Evolutionary conservation across 2,797 vertebrate genomes (phyloP), one percentile per base, ranked within the genome.

Genomic region (Apogon hyalosoma): DNA sequence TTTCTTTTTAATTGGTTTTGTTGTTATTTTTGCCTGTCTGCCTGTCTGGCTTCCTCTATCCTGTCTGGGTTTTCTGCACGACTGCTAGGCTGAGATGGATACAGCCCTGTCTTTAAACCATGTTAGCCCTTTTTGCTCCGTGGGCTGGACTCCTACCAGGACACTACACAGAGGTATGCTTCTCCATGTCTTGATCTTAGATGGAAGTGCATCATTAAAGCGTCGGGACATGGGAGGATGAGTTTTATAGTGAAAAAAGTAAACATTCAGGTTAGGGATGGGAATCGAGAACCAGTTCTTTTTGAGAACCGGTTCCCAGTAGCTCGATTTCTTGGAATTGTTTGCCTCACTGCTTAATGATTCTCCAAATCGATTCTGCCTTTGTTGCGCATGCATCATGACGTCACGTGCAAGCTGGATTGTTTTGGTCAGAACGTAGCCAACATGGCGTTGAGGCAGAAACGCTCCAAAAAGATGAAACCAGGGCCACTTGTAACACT

Each of bases 1-100:
- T 66, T 74, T 33, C 16, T 48, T 67, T 73, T 69, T 79, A 82
- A 83, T 84, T 86, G 83, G 49, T 56, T 70, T 73, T 65, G 70
- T 82, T 74, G 80, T 77, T 81, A 38, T 69, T 69, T 61, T 46
- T 4, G 19, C 15, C 62, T 55, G 52, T 74, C 53, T 68, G 39
- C 13, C 62, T 49, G 53, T 75, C 53, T 77, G 61, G 33, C 54
- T 69, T 36, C 41, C n/a, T 72, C 52, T 43, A 24, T 55, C 47
- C 18, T 47, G 28, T 76, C 66, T 67, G 41, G 53, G 9, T 78
- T 58, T 68, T 52, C 15, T 62, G 14, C 18, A 51, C n/a, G 10
- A n/a, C 41, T 74, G 60, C 33, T 56, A 64, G 52, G 21, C 69
- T 55, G 31, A 79, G 18, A 63, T 62, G 33, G 49, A 73, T 51